Evolutionary conservation across 2,888 invertebrate genomes (phyloP).

Genomic region (Helicoverpa assulta): DNA sequence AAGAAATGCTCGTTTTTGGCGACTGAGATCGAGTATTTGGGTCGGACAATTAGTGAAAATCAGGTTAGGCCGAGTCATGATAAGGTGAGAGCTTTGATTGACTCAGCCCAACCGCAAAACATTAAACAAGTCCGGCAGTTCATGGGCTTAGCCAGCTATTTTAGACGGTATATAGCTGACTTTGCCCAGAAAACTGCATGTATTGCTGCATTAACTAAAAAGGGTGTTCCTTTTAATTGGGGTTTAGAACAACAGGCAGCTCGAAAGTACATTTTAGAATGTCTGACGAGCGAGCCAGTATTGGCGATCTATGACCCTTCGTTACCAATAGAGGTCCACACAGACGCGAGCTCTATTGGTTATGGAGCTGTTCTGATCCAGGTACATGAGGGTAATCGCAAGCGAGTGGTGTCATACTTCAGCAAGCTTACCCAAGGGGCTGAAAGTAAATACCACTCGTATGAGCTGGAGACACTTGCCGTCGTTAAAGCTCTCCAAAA

Average conservation of each 20-base stretch:
- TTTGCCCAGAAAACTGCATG: slow-evolving; percentile 31
- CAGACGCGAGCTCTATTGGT: slow-evolving; percentile 35
- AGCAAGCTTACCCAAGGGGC: slow-evolving; percentile 43
- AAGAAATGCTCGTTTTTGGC: slow-evolving; percentile 34
- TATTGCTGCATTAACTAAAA: slow-evolving; percentile 18
- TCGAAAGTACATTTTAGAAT: slow-evolving; percentile 27
- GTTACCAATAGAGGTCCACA: slow-evolving; percentile 7
- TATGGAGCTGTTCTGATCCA: slow-evolving; percentile 51
- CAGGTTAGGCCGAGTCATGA: slow-evolving; percentile 11
- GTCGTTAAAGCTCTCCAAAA: slow-evolving; percentile 57
- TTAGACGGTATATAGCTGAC: slow-evolving; percentile 6
- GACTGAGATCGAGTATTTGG: slow-evolving; percentile 25
- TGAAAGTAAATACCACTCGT: slow-evolving; percentile 6
- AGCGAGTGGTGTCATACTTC: slow-evolving; percentile 46
- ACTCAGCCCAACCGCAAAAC: slow-evolving; percentile 1
- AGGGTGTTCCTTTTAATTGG: slow-evolving; percentile 2
- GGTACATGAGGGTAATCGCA: slow-evolving; percentile 17
- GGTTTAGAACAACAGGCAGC: slow-evolving; percentile 29
- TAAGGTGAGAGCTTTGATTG: slow-evolving; percentile 1
- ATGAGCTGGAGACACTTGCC: slow-evolving; percentile 43
- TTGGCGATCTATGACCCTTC: slow-evolving; percentile 9
- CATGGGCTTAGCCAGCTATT: slow-evolving; percentile 1
- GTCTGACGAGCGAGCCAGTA: slow-evolving; percentile 28
- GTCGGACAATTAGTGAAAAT: slow-evolving; percentile 4
- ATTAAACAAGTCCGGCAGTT: slow-evolving; percentile 11